These are phyloP conservation scores for Lycocorax pyrrhopterus DNA, from an alignment of 2,113 vertebrate genomes.

Conservation along the genomic window DNA sequence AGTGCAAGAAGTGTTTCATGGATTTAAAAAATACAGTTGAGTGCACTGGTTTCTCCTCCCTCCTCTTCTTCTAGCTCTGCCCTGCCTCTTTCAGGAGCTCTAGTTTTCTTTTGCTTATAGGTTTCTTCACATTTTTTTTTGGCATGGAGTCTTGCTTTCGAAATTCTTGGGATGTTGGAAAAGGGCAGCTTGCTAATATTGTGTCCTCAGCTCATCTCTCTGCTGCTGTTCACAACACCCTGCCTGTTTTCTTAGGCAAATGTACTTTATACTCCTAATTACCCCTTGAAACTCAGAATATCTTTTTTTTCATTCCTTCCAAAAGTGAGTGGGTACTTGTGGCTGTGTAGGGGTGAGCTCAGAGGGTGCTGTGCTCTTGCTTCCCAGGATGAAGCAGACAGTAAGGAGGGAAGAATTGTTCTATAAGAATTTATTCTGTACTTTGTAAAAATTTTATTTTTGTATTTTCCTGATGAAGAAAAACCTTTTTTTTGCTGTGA, in stretches of 20 bases:
- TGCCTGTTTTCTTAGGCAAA: not conserved
- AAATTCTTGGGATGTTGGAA: not conserved
- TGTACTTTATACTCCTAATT: not conserved
- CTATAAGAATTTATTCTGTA: not conserved
- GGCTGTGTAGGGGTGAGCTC: not conserved
- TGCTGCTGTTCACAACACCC: not conserved
- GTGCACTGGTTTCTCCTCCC: not conserved
- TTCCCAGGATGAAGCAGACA: not conserved
- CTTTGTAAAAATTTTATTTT: not conserved
- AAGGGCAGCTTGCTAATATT: not conserved
- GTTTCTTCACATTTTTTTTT: not conserved
- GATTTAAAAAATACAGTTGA: not conserved
- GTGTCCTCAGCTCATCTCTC: slow-evolving; percentile 1
- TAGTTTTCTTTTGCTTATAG: not conserved
- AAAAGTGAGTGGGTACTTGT: not conserved
- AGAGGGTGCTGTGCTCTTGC: not conserved
- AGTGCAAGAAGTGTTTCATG: not conserved
- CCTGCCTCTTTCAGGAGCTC: not conserved
- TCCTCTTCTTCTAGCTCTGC: not conserved
- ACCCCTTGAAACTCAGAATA: not conserved
- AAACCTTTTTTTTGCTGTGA: not conserved
- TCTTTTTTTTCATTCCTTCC: not conserved
- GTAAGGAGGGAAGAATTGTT: not conserved
- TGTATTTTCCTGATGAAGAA: not conserved
- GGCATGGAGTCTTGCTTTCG: not conserved